A percentile compares a stretch with the other conserved stretches of the same genome.
phyloP scores from a whole-genome alignment of 1,140 invertebrate species.

The Euura lappo region DNA sequence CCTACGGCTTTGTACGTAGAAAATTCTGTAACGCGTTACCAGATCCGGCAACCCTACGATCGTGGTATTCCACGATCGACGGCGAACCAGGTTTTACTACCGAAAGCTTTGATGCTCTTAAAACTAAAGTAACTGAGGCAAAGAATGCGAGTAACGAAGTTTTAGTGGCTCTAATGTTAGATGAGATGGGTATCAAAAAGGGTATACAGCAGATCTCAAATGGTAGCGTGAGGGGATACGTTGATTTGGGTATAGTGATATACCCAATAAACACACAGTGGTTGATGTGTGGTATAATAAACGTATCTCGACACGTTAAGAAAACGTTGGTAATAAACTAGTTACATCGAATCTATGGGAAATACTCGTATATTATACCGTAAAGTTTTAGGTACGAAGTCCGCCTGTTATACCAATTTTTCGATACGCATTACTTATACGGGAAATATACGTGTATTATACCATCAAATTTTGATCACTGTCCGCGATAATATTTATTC shows the following conservation, averaged over 20 bases:
- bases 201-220: not conserved
- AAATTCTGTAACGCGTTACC: constrained; percentile 43
- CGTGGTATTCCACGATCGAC: constrained; percentile 44
- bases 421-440: too few relatives aligned
- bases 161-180: not conserved
- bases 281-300: too few relatives aligned
- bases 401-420: too few relatives aligned
- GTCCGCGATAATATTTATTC: too few relatives aligned
- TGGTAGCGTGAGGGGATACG: not conserved
- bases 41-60: constrained; percentile 36
- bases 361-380: too few relatives aligned
- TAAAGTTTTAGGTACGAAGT: too few relatives aligned
- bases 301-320: too few relatives aligned
- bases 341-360: too few relatives aligned
- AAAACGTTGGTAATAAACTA: too few relatives aligned
- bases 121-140: not conserved
- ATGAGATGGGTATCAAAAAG: not conserved
- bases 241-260: not conserved
- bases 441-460: too few relatives aligned
- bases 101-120: constrained; percentile 1
- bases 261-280: too few relatives aligned
- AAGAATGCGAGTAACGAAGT: constrained; percentile 1
- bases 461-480: too few relatives aligned
- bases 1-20: constrained; percentile 45
- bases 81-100: not conserved